These are phyloP conservation scores for Telmatherina bonti DNA, from an alignment of 2,797 vertebrate species.

Conservation along the genomic window DNA sequence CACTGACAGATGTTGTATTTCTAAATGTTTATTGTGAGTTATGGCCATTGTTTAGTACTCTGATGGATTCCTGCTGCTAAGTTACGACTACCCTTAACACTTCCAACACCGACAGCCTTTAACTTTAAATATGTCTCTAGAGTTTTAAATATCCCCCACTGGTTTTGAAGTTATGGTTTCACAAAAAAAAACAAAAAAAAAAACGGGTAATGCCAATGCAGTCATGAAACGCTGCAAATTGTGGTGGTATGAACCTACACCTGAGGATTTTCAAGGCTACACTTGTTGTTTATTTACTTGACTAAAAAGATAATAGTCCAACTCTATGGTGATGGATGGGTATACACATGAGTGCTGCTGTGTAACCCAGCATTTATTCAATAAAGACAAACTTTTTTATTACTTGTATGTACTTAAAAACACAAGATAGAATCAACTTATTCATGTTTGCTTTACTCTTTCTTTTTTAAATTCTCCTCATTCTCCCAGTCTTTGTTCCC, in stretches of 20 bases:
- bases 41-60: slow-evolving; percentile 40
- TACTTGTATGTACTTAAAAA: slow-evolving; percentile 8
- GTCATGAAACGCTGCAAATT: slow-evolving; percentile 1
- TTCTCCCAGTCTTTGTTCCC: slow-evolving; percentile 20
- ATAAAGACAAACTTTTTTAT: slow-evolving; percentile 15
- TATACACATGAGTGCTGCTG: neutral
- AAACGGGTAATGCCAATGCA: slow-evolving; percentile 5
- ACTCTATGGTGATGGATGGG: slow-evolving; percentile 15
- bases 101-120: slow-evolving; percentile 37
- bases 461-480: slow-evolving; percentile 15
- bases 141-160: slow-evolving; percentile 18
- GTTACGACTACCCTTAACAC: slow-evolving; percentile 44
- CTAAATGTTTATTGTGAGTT: slow-evolving; percentile 33
- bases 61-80: slow-evolving; percentile 52
- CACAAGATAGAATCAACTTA: slow-evolving; percentile 15
- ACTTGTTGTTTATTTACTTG: slow-evolving; percentile 30
- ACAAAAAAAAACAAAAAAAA: neutral
- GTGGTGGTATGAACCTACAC: slow-evolving; percentile 5
- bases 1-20: slow-evolving; percentile 28
- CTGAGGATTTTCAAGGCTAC: slow-evolving; percentile 9
- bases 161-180: slow-evolving; percentile 11
- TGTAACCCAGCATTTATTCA: slow-evolving; percentile 7
- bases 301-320: slow-evolving; percentile 30
- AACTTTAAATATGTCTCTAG: slow-evolving; percentile 24
- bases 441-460: neutral